Percentiles rank a stretch among this genome's conserved stretches.
Evolutionary conservation across 2,113 vertebrate species (phyloP).

Genomic region (Xiphophorus couchianus): DNA sequence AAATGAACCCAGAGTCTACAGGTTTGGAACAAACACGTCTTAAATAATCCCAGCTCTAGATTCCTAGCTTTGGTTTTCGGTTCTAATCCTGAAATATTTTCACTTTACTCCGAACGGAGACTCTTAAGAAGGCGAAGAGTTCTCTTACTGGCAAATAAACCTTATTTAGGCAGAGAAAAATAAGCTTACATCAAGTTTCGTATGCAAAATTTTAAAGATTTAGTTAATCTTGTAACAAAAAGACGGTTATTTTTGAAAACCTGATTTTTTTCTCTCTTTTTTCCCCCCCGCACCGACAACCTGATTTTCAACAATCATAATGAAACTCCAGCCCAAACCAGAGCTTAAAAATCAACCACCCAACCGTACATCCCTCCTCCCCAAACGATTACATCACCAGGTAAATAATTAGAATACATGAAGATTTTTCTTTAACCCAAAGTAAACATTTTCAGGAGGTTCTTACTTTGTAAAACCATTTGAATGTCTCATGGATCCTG

Average conservation of each 20-base stretch:
- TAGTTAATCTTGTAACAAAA: background rate
- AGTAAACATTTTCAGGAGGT: background rate
- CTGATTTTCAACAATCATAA: too few species aligned
- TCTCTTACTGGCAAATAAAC: background rate
- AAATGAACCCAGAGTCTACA: background rate
- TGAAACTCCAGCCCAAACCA: slow-evolving; percentile 22
- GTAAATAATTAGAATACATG: slow-evolving; percentile 48
- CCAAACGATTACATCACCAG: slow-evolving; percentile 28
- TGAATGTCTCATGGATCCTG: background rate
- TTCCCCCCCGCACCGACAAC: too few species aligned
- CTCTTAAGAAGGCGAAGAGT: background rate
- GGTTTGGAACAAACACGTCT: background rate
- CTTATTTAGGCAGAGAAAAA: too few species aligned
- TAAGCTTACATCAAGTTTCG: too few species aligned
- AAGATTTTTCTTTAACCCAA: slow-evolving; percentile 10
- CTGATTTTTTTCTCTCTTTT: too few species aligned
- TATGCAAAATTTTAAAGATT: background rate
- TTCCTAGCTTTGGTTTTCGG: background rate
- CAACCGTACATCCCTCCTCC: slow-evolving; percentile 17
- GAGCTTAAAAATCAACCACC: slow-evolving; percentile 22
- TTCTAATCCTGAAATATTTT: background rate
- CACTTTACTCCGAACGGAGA: background rate
- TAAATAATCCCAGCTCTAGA: background rate
- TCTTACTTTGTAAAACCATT: background rate
- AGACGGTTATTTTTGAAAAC: too few species aligned